Evolutionary conservation across 2,113 vertebrate genomes (phyloP).

Genomic region (Trematomus loennbergii): DNA sequence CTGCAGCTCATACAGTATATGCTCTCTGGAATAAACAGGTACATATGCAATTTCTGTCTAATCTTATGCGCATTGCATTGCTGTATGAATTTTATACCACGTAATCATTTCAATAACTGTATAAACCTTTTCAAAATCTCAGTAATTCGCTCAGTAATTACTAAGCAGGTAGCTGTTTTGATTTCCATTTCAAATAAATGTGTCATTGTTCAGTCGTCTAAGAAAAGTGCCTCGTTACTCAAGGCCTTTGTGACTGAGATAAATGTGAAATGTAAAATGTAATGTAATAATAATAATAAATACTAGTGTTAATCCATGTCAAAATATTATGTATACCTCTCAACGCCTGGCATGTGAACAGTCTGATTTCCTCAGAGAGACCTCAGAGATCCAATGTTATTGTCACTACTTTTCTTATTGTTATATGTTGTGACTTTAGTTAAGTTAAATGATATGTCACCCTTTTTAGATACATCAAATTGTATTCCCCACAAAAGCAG

Average conservation of each 20-base stretch:
- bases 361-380: neutral
- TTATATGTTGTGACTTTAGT: neutral
- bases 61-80: neutral
- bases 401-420: conserved; percentile 1
- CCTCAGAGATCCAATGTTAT: neutral
- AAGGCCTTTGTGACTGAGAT: conserved; percentile 13
- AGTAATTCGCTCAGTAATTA: conserved; percentile 18
- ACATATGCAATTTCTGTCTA: conserved; percentile 20
- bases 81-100: neutral
- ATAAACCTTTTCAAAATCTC: too few relatives aligned
- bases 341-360: conserved; percentile 1
- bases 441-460: neutral
- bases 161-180: conserved; percentile 12
- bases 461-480: too few relatives aligned
- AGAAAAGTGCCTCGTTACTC: neutral
- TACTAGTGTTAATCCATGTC: conserved; percentile 43
- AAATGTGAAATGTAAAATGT: too few relatives aligned
- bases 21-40: conserved; percentile 7
- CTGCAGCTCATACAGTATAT: neutral
- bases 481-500: neutral
- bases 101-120: too few relatives aligned
- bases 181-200: conserved; percentile 40
- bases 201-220: conserved; percentile 29
- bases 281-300: too few relatives aligned
- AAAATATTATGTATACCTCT: conserved; percentile 19